Evolutionary conservation across 1,140 invertebrate genomes (phyloP).

Genomic region (Andrena cerasifolii): DNA sequence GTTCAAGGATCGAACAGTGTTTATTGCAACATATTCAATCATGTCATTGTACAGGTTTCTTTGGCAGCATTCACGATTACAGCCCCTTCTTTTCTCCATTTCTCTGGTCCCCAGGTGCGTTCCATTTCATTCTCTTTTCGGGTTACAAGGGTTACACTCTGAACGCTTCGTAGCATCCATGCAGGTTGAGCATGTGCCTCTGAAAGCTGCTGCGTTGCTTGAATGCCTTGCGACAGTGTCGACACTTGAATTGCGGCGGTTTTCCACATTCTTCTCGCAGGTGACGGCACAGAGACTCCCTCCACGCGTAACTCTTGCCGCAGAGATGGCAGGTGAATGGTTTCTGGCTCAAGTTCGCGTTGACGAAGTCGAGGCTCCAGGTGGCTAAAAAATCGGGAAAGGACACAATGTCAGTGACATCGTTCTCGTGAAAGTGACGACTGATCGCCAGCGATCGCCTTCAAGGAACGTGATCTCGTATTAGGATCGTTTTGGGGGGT

Average conservation of each 20-base stretch:
- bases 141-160: no score
- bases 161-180: neutral
- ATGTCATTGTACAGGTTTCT: neutral
- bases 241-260: conserved; percentile 51
- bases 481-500: no score
- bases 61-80: neutral
- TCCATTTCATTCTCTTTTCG: no score
- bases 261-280: conserved; percentile 59
- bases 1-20: neutral
- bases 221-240: conserved; percentile 78
- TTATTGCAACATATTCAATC: neutral
- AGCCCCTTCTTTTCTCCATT: neutral
- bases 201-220: conserved; percentile 78
- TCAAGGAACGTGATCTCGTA: neutral
- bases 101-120: neutral
- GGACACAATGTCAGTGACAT: neutral
- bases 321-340: conserved; percentile 25
- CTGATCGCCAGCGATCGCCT: neutral
- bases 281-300: conserved; percentile 46
- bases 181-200: conserved; percentile 61
- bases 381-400: conserved; percentile 18
- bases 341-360: neutral
- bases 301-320: conserved; percentile 55
- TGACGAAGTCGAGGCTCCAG: neutral
- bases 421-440: conserved; percentile 16